A percentile compares a stretch with the other conserved stretches of the same genome.
These are phyloP conservation scores for Actinostola sp. DNA, from an alignment of 92 coral and sea anemone species.

Conservation along the genomic window DNA sequence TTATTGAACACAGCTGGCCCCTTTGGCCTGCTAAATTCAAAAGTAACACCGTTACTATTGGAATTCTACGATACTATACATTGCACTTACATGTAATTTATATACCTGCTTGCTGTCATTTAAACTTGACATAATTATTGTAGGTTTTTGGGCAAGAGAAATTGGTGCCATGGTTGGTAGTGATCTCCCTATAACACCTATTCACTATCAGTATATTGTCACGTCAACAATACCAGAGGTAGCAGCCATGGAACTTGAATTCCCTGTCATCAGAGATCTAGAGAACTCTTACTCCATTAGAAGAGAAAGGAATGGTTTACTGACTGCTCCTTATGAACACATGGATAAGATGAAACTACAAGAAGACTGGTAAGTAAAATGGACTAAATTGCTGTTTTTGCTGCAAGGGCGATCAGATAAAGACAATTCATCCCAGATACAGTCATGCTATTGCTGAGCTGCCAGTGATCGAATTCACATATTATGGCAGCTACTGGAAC, in stretches of 20 bases:
- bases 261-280: slow-evolving; percentile 90
- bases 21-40: too few relatives aligned
- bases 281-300: slow-evolving; percentile 93
- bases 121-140: too few relatives aligned
- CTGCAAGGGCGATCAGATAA: too few relatives aligned
- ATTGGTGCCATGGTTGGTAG: slow-evolving; percentile 93
- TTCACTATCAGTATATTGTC: slow-evolving; percentile 93
- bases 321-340: slow-evolving; percentile 90
- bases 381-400: background rate
- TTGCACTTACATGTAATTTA: too few relatives aligned
- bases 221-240: slow-evolving; percentile 94
- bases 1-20: too few relatives aligned
- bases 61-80: too few relatives aligned
- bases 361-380: slow-evolving; percentile 78
- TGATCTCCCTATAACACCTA: slow-evolving; percentile 78
- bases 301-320: slow-evolving; percentile 84
- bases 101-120: too few relatives aligned
- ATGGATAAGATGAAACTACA: slow-evolving; percentile 86
- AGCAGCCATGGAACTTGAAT: slow-evolving; percentile 74
- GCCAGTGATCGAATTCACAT: too few relatives aligned
- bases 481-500: too few relatives aligned
- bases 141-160: slow-evolving; percentile 98
- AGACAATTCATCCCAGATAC: too few relatives aligned
- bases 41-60: too few relatives aligned
- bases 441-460: too few relatives aligned